Conservation (phyloP, 64 coral and sea anemone species). For the Montipora foliosa region DNA sequence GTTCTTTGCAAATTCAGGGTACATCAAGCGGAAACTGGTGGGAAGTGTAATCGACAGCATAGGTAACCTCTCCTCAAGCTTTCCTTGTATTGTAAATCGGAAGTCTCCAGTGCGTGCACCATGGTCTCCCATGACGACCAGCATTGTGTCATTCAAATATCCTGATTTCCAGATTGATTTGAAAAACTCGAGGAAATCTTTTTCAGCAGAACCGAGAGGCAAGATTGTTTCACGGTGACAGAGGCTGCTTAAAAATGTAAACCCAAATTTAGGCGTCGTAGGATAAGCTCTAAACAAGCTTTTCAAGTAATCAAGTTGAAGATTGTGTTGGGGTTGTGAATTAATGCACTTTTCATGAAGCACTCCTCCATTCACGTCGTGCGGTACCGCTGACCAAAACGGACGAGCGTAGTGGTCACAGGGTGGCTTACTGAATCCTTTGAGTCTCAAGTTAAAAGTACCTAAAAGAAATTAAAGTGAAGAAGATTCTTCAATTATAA, state of each 20-base stretch:
- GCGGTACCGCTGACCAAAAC: constrained; percentile 89
- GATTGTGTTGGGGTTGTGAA: constrained; percentile 82
- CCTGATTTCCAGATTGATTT: constrained; percentile 66
- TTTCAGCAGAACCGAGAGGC: constrained; percentile 62
- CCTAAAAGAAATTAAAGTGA: constrained; percentile 16
- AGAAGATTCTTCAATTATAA: not conserved
- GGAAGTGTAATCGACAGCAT: constrained; percentile 85
- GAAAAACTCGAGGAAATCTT: constrained; percentile 78
- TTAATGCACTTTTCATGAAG: constrained; percentile 80
- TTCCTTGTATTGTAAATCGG: constrained; percentile 85
- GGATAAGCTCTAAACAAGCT: constrained; percentile 90
- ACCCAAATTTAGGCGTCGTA: constrained; percentile 77
- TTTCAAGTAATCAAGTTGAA: constrained; percentile 86
- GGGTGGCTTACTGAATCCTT: constrained; percentile 77
- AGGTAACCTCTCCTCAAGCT: constrained; percentile 85
- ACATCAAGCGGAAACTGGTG: constrained; percentile 58
- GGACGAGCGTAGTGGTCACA: constrained; percentile 85
- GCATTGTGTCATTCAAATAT: constrained; percentile 79
- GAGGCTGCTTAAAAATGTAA: constrained; percentile 84
- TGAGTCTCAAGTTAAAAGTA: constrained; percentile 79
- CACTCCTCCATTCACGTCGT: constrained; percentile 12
- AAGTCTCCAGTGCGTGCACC: constrained; percentile 85
- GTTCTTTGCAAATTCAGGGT: constrained; percentile 66
- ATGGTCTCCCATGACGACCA: constrained; percentile 91
- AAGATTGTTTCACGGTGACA: constrained; percentile 79